phyloP scores from a whole-genome alignment of 2,797 vertebrate species.

The Chiloscyllium punctatum region DNA sequence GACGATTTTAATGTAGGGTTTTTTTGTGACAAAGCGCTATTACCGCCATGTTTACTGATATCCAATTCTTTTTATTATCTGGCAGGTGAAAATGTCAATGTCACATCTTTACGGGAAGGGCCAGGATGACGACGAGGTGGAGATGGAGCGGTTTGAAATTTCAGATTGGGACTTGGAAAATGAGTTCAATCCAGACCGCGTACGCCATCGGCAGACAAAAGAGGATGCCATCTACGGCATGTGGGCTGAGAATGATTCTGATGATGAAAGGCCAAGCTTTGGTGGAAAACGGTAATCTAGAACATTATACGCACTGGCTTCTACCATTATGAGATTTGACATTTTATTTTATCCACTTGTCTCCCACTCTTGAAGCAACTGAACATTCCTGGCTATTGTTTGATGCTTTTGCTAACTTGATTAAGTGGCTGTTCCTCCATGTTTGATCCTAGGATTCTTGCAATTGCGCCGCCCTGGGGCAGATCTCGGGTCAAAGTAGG shows the following conservation, averaged over 20 bases:
- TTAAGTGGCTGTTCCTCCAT: not conserved
- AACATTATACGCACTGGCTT: too few species aligned
- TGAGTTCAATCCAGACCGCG: slow-evolving; percentile 93
- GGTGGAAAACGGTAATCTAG: slow-evolving; percentile 77
- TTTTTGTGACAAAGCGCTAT: not conserved
- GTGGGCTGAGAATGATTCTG: slow-evolving; percentile 89
- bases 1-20: not conserved
- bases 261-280: slow-evolving; percentile 89
- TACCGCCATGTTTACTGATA: not conserved
- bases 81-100: slow-evolving; percentile 72
- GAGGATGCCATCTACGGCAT: slow-evolving; percentile 92
- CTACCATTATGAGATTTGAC: not conserved
- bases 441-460: not conserved
- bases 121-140: slow-evolving; percentile 73
- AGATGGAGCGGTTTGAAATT: slow-evolving; percentile 90
- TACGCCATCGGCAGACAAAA: slow-evolving; percentile 81
- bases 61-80: not conserved
- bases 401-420: not conserved
- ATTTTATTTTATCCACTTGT: not conserved
- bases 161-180: slow-evolving; percentile 95
- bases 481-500: not conserved
- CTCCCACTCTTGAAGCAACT: not conserved
- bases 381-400: not conserved
- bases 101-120: slow-evolving; percentile 84
- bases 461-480: not conserved